Conservation (phyloP, 1,140 invertebrate genomes). For the Drosophila auraria region DNA sequence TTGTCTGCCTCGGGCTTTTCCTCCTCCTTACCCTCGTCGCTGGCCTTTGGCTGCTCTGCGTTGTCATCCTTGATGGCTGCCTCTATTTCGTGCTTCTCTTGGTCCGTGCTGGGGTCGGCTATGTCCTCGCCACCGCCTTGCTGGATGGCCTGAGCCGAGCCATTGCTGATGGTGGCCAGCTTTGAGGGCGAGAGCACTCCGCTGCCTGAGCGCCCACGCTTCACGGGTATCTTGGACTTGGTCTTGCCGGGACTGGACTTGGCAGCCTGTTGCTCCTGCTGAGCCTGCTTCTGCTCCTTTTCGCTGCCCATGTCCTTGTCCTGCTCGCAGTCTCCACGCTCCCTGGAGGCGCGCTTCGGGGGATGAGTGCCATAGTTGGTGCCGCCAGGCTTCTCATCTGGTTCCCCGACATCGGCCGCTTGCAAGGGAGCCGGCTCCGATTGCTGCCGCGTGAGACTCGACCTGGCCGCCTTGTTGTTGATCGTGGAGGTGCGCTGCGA, state of each 20-base stretch:
- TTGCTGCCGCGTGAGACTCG: slow-evolving; percentile 73
- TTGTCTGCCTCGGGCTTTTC: slow-evolving; percentile 71
- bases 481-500: slow-evolving; percentile 69
- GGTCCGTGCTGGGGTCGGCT: slow-evolving; percentile 71
- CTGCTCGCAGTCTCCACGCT: slow-evolving; percentile 55
- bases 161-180: slow-evolving; percentile 48
- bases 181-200: slow-evolving; percentile 74
- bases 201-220: slow-evolving; percentile 68
- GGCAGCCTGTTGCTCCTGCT: slow-evolving; percentile 43
- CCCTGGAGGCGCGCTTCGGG: slow-evolving; percentile 58
- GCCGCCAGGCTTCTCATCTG: slow-evolving; percentile 39
- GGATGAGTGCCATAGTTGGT: slow-evolving; percentile 80
- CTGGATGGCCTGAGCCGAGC: slow-evolving; percentile 64
- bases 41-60: slow-evolving; percentile 30
- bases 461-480: slow-evolving; percentile 59
- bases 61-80: slow-evolving; percentile 77
- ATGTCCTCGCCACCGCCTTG: slow-evolving; percentile 82
- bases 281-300: slow-evolving; percentile 51
- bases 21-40: slow-evolving; percentile 53
- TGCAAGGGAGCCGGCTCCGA: slow-evolving; percentile 73
- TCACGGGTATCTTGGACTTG: slow-evolving; percentile 84
- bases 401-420: neutral
- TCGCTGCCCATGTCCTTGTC: slow-evolving; percentile 78
- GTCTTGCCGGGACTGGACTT: slow-evolving; percentile 75
- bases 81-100: slow-evolving; percentile 75